Conservation (phyloP, 2,797 vertebrate species). For the Heliangelus exortis region DNA sequence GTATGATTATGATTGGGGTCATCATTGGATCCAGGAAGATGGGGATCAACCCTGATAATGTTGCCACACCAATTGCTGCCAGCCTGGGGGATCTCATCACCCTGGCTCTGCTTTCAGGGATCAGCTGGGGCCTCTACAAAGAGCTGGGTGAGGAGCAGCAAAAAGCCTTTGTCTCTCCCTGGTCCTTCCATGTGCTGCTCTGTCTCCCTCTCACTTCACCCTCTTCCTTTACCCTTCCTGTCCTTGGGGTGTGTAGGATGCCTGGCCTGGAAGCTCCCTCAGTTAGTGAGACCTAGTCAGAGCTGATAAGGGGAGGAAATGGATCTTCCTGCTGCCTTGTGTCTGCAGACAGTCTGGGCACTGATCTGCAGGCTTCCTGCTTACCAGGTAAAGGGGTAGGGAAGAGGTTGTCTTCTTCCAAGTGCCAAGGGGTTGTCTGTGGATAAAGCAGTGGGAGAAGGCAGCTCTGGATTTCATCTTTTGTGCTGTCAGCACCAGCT, state of each 20-base stretch:
- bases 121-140: slow-evolving; percentile 94
- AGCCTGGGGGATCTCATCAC: slow-evolving; percentile 98
- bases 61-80: slow-evolving; percentile 96
- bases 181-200: neutral
- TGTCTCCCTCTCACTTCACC: neutral
- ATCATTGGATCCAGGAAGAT: slow-evolving; percentile 95
- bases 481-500: neutral
- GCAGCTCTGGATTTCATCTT: neutral
- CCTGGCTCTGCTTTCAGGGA: slow-evolving; percentile 93
- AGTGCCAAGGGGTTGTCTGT: neutral
- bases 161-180: neutral
- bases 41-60: slow-evolving; percentile 97
- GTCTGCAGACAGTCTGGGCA: neutral
- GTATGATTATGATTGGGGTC: slow-evolving; percentile 98
- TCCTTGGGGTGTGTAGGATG: neutral
- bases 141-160: slow-evolving; percentile 84
- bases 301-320: neutral
- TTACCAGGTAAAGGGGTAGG: neutral
- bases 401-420: neutral
- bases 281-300: neutral
- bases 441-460: neutral
- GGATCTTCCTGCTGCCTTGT: neutral
- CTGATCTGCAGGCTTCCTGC: neutral
- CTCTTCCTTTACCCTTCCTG: neutral
- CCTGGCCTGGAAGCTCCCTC: neutral